Conservation (phyloP, 2,797 vertebrate species). For the Spatula versicolor region DNA sequence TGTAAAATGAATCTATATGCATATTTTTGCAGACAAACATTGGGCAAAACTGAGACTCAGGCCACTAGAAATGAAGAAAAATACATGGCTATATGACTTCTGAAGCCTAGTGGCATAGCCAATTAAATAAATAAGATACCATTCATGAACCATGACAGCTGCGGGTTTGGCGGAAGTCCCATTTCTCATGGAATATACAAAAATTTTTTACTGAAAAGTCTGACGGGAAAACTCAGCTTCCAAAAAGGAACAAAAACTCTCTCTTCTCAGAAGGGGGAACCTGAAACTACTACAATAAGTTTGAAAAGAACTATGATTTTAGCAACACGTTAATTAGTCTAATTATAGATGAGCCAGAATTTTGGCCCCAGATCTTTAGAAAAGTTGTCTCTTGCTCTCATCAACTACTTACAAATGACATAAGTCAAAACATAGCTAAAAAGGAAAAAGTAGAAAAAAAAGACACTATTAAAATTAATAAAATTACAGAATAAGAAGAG, state of each 20-base stretch:
- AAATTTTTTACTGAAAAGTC: neutral
- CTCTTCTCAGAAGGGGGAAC: constrained; percentile 42
- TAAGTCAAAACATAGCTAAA: neutral
- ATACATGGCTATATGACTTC: neutral
- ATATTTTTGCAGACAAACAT: constrained; percentile 8
- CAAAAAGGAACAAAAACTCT: constrained; percentile 40
- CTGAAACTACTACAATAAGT: neutral
- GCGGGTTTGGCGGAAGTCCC: constrained; percentile 20
- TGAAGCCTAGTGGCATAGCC: constrained; percentile 15
- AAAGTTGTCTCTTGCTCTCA: neutral
- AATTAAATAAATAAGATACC: constrained; percentile 28
- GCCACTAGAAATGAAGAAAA: constrained; percentile 16
- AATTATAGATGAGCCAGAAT: neutral
- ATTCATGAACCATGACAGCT: constrained; percentile 26
- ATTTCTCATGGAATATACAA: constrained; percentile 21
- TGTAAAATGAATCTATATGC: neutral
- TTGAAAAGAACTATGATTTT: neutral
- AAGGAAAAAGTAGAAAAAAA: neutral
- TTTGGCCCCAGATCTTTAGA: neutral
- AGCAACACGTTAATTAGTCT: neutral
- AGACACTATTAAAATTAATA: neutral
- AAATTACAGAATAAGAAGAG: neutral
- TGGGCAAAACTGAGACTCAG: neutral
- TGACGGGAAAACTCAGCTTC: neutral
- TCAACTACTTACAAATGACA: neutral